Evolutionary conservation across 2,113 vertebrate species (phyloP).

Genomic region (Camelus dromedarius): DNA sequence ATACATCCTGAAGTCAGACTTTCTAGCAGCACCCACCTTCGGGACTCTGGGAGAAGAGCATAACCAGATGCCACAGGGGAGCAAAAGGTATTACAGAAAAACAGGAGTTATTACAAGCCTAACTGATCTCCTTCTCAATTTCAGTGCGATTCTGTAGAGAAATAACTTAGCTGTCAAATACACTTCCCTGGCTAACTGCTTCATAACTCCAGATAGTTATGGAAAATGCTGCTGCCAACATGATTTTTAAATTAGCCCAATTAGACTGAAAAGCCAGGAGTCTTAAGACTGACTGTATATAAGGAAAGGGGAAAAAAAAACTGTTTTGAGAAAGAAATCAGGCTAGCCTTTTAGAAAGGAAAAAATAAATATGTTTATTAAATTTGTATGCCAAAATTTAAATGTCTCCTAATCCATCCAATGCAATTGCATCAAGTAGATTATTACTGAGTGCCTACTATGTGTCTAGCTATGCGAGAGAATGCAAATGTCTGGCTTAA

Average conservation of each 20-base stretch:
- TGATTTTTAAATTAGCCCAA: conserved; percentile 75
- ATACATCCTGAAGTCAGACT: neutral
- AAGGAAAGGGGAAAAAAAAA: neutral
- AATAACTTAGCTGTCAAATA: conserved; percentile 69
- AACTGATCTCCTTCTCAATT: conserved; percentile 44
- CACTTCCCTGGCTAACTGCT: conserved; percentile 57
- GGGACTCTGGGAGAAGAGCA: neutral
- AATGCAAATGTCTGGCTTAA: neutral
- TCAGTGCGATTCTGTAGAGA: conserved; percentile 51
- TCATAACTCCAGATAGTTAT: conserved; percentile 59
- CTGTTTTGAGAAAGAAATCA: conserved; percentile 17
- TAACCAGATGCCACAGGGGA: neutral
- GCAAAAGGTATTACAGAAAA: neutral
- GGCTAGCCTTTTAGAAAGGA: neutral
- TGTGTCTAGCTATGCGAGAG: neutral
- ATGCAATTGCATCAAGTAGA: neutral
- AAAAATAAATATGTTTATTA: neutral
- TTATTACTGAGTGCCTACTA: neutral
- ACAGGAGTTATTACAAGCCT: neutral
- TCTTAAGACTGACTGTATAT: neutral
- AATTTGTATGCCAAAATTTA: neutral
- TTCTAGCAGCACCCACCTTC: neutral
- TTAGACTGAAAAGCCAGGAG: conserved; percentile 55
- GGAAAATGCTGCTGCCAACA: conserved; percentile 73
- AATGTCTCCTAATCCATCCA: conserved; percentile 31